Conservation (phyloP, 2,888 invertebrate species). For the Ptycholaimellus sp. region DNA sequence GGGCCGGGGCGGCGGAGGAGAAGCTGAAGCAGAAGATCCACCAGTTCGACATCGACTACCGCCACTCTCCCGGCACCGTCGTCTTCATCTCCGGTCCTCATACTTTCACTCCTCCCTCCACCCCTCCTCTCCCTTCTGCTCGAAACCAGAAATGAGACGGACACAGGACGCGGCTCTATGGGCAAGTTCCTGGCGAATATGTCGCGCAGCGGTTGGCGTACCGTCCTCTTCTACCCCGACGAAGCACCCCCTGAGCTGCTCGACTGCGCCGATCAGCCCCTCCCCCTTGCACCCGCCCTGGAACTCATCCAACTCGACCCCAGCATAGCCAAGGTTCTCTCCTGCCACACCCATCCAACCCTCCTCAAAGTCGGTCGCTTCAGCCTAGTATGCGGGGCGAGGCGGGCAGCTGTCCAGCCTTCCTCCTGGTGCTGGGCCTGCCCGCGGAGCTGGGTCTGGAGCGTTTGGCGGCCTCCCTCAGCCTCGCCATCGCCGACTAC, state of each 20-base stretch:
- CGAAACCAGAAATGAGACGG: background rate
- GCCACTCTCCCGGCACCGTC: background rate
- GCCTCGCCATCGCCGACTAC: too few relatives aligned
- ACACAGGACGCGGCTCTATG: background rate
- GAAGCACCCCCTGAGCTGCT: background rate
- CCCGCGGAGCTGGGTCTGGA: too few relatives aligned
- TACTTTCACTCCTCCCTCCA: background rate
- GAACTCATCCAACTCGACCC: background rate
- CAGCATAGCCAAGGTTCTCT: background rate
- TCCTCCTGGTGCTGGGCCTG: too few relatives aligned
- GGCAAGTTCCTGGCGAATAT: conserved; percentile 1
- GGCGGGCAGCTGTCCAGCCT: too few relatives aligned
- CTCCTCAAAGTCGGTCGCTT: too few relatives aligned
- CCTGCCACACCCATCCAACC: too few relatives aligned
- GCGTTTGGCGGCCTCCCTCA: too few relatives aligned
- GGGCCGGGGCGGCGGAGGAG: background rate
- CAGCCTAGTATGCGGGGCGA: too few relatives aligned
- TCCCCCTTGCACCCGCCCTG: background rate
- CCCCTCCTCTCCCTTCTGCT: background rate
- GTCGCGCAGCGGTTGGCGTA: background rate
- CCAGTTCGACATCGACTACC: conserved; percentile 1
- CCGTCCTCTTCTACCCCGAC: background rate
- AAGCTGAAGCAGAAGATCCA: conserved; percentile 1
- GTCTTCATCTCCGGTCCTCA: background rate
- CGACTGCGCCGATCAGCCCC: background rate